Evolutionary conservation across 53 echinoderm and acorn worm species (phyloP), one percentile per base, ranked within the genome.

Genomic region (Antedon mediterranea): DNA sequence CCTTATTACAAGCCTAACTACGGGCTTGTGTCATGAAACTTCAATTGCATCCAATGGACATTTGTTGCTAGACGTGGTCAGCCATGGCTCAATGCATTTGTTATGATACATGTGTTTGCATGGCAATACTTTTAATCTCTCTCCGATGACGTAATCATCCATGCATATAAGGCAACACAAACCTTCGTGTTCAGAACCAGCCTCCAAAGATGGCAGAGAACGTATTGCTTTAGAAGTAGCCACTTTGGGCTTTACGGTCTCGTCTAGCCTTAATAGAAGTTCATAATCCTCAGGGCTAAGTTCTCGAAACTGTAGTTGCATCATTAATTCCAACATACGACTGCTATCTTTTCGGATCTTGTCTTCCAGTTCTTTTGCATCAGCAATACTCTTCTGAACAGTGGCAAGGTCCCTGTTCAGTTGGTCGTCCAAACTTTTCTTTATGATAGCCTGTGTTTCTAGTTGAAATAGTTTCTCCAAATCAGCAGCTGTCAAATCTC

Each of bases 251-350:
- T 86, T 82, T 57, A 97, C 72, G n/a, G 83, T 82, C 27, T 97
- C 91, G 42, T 92, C 97, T 31, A 97, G 78, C 71, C 83, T 34
- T 23, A 97, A 81, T 28, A 97, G 76, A 31, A 92, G 78, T 15
- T 97, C 97, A 71, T 97, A 97, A 86, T 97, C 97, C 79, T 97
- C 97, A 0, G 97, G 97, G 3, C 86, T 88, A 31, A 97, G 71
- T 18, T 97, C 97, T 0, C 97, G 82, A 43, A 89, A 84, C 78
- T 97, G 97, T 14, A 97, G 82, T 70, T 87, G 79, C 28, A 89
- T 85, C 32, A 97, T 32, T 32, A 34, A 76, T 78, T 72, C 78
- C 31, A 70, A 85, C 75, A 90, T 31, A 8, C 87, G 84, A 34
- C 88, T 76, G 6, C 80, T 43, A 20, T 84, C 87, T 8, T 86